These are phyloP conservation scores for Eonycteris spelaea DNA, from an alignment of 2,113 vertebrate species.

Conservation along the genomic window DNA sequence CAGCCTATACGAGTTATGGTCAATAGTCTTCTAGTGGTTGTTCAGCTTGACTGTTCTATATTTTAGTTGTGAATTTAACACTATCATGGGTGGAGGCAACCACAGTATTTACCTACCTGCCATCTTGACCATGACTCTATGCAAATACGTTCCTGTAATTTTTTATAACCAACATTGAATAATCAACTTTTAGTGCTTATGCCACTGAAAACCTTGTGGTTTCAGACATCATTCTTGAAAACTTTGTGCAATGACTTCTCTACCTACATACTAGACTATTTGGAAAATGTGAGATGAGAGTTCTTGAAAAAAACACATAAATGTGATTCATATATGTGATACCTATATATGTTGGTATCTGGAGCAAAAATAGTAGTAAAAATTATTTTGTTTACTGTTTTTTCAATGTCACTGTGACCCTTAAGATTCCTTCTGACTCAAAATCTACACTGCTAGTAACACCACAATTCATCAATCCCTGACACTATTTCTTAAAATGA, in stretches of 20 bases:
- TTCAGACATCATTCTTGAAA: background rate
- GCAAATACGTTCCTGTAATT: background rate
- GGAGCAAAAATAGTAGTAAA: background rate
- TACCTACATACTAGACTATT: background rate
- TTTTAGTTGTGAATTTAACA: no score
- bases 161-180: background rate
- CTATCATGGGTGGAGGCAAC: no score
- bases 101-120: no score
- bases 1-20: no score
- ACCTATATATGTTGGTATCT: background rate
- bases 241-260: background rate
- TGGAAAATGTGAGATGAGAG: background rate
- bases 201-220: background rate
- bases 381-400: background rate
- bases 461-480: background rate
- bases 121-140: no score
- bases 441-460: background rate
- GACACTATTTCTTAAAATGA: background rate
- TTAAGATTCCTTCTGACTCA: background rate
- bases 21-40: no score
- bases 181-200: background rate
- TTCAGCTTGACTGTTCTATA: no score
- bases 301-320: background rate
- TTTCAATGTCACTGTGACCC: background rate
- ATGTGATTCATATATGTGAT: background rate